Conservation (phyloP, 2,888 invertebrate species). For the Morinoia aosen region DNA sequence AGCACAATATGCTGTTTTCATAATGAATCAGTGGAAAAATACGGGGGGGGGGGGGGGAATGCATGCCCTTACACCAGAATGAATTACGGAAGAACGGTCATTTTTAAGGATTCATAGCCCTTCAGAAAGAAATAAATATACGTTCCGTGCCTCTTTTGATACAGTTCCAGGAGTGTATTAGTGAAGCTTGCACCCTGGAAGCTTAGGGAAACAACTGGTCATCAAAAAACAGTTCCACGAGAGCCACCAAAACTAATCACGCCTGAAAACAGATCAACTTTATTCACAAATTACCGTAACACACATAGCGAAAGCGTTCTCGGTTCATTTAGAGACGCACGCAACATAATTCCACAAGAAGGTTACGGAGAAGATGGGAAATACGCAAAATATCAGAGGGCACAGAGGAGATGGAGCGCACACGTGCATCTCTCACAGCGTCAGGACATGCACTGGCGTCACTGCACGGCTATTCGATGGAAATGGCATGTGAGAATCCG, state of each 20-base stretch:
- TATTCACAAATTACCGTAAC: background rate
- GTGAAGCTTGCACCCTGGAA: background rate
- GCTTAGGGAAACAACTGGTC: background rate
- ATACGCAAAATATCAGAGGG: background rate
- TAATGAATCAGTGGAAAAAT: no score
- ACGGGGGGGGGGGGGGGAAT: no score
- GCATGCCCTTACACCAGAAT: no score
- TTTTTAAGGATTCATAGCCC: no score
- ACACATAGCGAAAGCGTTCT: background rate
- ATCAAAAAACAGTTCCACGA: constrained; percentile 17
- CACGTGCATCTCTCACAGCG: background rate
- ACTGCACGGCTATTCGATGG: background rate
- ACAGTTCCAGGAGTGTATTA: background rate
- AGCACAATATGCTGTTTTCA: no score
- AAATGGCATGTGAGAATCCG: background rate
- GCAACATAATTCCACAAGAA: background rate
- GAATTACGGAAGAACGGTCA: no score
- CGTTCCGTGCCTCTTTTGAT: background rate
- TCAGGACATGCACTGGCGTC: constrained; percentile 1
- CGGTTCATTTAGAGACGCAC: background rate
- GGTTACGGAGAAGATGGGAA: background rate
- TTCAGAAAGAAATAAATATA: background rate
- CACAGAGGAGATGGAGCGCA: background rate
- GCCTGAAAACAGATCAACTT: background rate
- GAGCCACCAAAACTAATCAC: constrained; percentile 1